Conservation (phyloP, 2,888 invertebrate genomes). For the Creontiades dilutus region DNA sequence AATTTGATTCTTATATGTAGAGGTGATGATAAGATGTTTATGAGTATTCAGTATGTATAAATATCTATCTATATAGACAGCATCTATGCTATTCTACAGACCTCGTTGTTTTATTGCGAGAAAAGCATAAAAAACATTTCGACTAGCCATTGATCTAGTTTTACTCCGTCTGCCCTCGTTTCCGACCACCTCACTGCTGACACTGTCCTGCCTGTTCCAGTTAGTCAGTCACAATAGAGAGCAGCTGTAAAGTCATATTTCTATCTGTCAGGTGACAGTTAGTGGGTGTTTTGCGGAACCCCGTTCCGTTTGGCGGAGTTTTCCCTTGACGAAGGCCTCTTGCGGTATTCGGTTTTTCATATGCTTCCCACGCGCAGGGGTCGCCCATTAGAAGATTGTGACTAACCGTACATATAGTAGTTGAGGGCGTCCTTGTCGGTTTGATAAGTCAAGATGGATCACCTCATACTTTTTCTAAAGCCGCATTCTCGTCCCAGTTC, state of each 20-base stretch:
- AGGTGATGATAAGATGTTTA: no score
- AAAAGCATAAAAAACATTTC: neutral
- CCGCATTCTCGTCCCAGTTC: neutral
- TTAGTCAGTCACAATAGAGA: neutral
- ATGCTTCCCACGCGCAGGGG: neutral
- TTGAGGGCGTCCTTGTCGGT: neutral
- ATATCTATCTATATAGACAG: no score
- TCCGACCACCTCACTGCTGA: neutral
- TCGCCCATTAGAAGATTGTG: neutral
- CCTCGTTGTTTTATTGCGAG: no score
- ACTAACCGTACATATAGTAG: neutral
- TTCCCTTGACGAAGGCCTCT: neutral
- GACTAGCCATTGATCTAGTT: neutral
- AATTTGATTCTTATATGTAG: no score
- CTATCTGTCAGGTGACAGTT: neutral
- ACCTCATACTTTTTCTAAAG: neutral
- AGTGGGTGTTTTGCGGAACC: neutral
- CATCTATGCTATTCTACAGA: no score
- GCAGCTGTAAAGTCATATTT: neutral
- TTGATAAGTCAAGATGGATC: constrained; percentile 35
- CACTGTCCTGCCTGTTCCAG: neutral
- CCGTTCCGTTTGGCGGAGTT: constrained; percentile 15
- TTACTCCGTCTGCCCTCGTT: neutral
- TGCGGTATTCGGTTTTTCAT: neutral
- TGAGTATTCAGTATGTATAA: no score